Conservation (phyloP, 2,797 vertebrate species). For the Pseudopleuronectes americanus region DNA sequence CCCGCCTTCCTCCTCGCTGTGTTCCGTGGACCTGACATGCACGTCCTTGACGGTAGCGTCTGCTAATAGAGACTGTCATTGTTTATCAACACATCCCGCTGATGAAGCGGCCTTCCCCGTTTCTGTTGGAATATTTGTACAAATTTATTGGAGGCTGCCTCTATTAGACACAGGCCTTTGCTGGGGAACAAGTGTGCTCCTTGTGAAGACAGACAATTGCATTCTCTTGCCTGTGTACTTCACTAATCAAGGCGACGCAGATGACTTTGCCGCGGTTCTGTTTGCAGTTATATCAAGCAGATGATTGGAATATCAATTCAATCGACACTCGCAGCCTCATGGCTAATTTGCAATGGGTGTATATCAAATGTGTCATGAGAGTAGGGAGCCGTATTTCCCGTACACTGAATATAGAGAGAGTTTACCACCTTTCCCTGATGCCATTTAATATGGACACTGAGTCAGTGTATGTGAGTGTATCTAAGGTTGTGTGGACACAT, state of each 20-base stretch:
- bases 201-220: constrained; percentile 69
- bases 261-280: constrained; percentile 71
- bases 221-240: constrained; percentile 70
- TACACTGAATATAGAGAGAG: constrained; percentile 35
- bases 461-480: no score
- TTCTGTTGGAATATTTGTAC: constrained; percentile 72
- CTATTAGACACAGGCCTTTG: constrained; percentile 65
- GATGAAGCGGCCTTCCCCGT: constrained; percentile 62
- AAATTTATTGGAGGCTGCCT: constrained; percentile 66
- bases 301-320: constrained; percentile 79
- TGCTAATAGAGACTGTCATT: constrained; percentile 61
- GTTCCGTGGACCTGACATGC: constrained; percentile 22
- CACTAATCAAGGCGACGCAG: constrained; percentile 75
- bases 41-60: constrained; percentile 54
- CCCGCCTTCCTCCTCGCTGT: not conserved
- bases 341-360: constrained; percentile 73
- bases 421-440: constrained; percentile 51
- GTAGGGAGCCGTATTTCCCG: constrained; percentile 35
- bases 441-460: constrained; percentile 5
- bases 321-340: constrained; percentile 62
- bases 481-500: no score
- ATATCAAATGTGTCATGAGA: constrained; percentile 67
- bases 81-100: constrained; percentile 65
- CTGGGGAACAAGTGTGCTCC: constrained; percentile 60
- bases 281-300: constrained; percentile 70